phyloP scores from a whole-genome alignment of 2,113 vertebrate species.

The Phoenicopterus ruber region DNA sequence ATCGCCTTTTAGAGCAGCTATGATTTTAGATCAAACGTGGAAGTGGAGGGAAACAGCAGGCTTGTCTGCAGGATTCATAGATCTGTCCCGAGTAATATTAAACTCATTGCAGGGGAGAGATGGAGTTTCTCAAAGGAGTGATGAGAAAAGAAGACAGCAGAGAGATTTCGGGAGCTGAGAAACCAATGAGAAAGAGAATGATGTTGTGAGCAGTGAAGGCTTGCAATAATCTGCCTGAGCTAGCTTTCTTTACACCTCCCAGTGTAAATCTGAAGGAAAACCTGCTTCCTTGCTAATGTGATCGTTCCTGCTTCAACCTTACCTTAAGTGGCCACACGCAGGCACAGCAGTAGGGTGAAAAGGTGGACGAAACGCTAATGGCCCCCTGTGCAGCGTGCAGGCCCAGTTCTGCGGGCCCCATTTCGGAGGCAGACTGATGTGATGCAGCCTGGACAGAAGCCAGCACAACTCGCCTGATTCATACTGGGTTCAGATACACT shows the following conservation, averaged over 20 bases:
- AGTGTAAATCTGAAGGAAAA: background rate
- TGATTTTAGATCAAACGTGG: background rate
- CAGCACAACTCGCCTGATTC: background rate
- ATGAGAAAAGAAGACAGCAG: background rate
- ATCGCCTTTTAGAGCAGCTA: background rate
- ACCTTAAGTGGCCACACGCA: background rate
- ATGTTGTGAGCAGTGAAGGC: background rate
- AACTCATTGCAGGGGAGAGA: background rate
- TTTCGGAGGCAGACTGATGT: background rate
- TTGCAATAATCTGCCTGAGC: background rate
- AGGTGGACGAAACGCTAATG: background rate
- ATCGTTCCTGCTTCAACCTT: background rate
- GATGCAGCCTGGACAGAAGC: background rate
- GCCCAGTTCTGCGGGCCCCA: background rate
- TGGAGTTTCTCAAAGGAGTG: background rate
- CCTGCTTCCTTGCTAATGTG: background rate
- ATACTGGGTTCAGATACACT: background rate
- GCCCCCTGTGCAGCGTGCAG: accelerated
- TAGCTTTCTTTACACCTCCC: background rate
- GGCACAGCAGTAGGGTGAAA: background rate
- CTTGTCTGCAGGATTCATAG: background rate
- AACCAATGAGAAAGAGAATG: background rate
- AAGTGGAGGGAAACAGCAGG: background rate
- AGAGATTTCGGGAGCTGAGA: background rate
- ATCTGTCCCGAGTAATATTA: background rate